A percentile compares a stretch with the other conserved stretches of the same genome.
phyloP scores from a whole-genome alignment of 2,113 vertebrate species.

The Chiloscyllium plagiosum region DNA sequence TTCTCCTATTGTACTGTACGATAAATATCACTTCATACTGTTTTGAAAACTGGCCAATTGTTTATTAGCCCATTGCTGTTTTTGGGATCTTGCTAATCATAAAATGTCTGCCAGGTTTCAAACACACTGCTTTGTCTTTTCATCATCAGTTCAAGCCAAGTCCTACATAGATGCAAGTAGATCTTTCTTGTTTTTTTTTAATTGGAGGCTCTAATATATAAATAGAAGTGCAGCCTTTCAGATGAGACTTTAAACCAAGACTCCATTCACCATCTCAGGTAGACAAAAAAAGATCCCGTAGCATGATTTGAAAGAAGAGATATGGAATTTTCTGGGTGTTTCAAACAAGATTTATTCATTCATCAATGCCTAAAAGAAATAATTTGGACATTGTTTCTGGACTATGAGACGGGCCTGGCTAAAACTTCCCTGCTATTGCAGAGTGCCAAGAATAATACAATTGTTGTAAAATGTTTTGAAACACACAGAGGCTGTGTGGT shows the following conservation, averaged over 20 bases:
- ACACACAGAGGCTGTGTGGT: not conserved
- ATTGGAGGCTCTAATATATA: too few species aligned
- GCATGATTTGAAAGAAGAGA: not conserved
- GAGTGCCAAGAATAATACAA: not conserved
- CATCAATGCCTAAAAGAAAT: not conserved
- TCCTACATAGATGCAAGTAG: not conserved
- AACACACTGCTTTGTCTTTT: not conserved
- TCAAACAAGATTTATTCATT: too few species aligned
- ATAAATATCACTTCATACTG: not conserved
- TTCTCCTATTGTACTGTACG: not conserved
- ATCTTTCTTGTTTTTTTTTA: too few species aligned
- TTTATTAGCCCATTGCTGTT: not conserved
- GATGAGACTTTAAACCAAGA: not conserved
- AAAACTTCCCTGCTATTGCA: not conserved
- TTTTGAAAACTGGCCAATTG: not conserved
- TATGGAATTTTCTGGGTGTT: not conserved
- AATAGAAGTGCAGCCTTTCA: not conserved
- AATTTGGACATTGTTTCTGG: not conserved
- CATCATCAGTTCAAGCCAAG: not conserved
- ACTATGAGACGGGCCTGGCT: not conserved
- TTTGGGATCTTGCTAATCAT: not conserved
- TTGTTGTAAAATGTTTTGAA: not conserved
- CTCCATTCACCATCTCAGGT: not conserved
- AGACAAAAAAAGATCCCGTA: not conserved
- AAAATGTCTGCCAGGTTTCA: not conserved